Evolutionary conservation across 2,113 vertebrate species (phyloP), one percentile per base, ranked within the genome.

Genomic region (Microcebus griseorufus): DNA sequence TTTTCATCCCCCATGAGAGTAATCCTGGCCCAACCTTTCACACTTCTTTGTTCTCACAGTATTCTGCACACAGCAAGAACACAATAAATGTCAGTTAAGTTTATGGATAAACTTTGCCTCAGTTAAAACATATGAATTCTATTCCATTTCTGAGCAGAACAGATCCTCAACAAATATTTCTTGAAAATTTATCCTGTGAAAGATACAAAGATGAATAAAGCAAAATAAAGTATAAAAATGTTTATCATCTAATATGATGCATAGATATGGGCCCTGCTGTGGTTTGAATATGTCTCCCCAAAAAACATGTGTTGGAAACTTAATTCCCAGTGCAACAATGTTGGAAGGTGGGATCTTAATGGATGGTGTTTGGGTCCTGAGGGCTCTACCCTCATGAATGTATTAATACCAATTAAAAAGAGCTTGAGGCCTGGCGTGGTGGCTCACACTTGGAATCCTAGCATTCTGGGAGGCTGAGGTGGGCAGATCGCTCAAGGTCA

Each of bases 191-290:
- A 81, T 90, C 51, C 72, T 81, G 18, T 55, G n/a, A 37, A 97
- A 89, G 48, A 91, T 55, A 39, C 51, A 94, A 92, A 86, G 69
- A 93, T 72, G 51, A 93, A 58, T 64, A 93, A 51, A 70, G 11
- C n/a, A 90, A 89, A 94, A 34, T 93, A 85, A 86, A 96, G 37
- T 78, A 45, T 32, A 69, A 93, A 93, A 58, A 45, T 42, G 9
- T 45, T 67, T 73, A 69, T 91, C 42, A 60, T 20, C 16, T 80
- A 58, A 39, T 65, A 51, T n/a, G 22, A 87, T 58, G 9, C 55
- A 65, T 32, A 88, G 37, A 91, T 48, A 79, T 6, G 9, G 39
- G n/a, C 45, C 42, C 14, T 17, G 69, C 72, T 45, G 23, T 45
- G 72, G 13, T 18, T 48, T 48, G 73, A 29, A 48, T 48, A 27